Evolutionary conservation across 1,140 invertebrate species (phyloP).

Genomic region (Drosophila arawakana): DNA sequence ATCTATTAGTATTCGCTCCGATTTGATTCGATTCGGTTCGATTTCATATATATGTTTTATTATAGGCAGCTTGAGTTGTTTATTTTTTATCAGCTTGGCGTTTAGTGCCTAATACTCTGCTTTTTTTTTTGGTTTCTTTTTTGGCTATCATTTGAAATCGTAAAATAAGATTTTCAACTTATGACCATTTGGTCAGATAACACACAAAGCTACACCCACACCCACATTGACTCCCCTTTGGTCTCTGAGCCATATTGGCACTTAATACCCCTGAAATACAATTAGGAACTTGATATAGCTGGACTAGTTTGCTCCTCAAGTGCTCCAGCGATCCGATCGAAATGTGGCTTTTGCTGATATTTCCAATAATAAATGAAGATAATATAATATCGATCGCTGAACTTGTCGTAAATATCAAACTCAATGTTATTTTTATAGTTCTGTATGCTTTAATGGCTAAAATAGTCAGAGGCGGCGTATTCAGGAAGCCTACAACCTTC

Average conservation of each 20-base stretch:
- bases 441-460: slow-evolving; percentile 32
- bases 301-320: slow-evolving; percentile 48
- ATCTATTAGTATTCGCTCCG: slow-evolving; percentile 47
- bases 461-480: slow-evolving; percentile 43
- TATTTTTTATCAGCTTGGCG: slow-evolving; percentile 58
- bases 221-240: not conserved
- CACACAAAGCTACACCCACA: slow-evolving; percentile 30
- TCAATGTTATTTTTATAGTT: slow-evolving; percentile 56
- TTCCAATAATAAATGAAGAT: slow-evolving; percentile 70
- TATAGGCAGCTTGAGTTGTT: slow-evolving; percentile 57
- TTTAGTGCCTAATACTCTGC: slow-evolving; percentile 66
- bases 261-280: slow-evolving; percentile 40
- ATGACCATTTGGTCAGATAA: slow-evolving; percentile 68
- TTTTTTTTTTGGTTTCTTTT: slow-evolving; percentile 29
- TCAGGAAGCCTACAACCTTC: slow-evolving; percentile 8
- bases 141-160: slow-evolving; percentile 74
- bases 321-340: slow-evolving; percentile 62
- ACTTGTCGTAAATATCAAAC: slow-evolving; percentile 81
- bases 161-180: slow-evolving; percentile 83
- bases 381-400: slow-evolving; percentile 78
- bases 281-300: slow-evolving; percentile 34
- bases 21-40: slow-evolving; percentile 7
- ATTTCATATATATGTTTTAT: slow-evolving; percentile 60
- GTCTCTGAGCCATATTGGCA: slow-evolving; percentile 34
- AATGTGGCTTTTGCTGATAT: slow-evolving; percentile 60